Percentiles rank a stretch among this genome's conserved stretches.
These are phyloP conservation scores for Nephrotoma guestfalica DNA, from an alignment of 2,888 invertebrate species.

Conservation along the genomic window DNA sequence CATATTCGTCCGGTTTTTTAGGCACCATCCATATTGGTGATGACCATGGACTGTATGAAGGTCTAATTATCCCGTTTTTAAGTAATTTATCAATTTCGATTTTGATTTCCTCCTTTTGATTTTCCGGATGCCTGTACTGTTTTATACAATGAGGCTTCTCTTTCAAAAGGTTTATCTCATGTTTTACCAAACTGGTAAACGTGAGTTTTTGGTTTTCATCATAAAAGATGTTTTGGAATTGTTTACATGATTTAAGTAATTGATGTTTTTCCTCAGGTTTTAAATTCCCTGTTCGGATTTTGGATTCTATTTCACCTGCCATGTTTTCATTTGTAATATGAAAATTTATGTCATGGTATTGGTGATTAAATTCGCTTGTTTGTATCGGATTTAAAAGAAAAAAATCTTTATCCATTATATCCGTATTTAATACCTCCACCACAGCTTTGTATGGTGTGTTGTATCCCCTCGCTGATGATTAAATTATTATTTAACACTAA, in stretches of 20 bases:
- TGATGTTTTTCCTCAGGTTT: neutral
- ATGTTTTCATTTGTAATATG: neutral
- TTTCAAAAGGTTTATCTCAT: neutral
- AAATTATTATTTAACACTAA: neutral
- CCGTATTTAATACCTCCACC: neutral
- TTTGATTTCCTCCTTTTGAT: neutral
- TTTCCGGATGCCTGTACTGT: neutral
- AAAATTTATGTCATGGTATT: neutral
- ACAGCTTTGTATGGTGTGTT: neutral
- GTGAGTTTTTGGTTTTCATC: neutral
- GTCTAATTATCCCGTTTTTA: neutral
- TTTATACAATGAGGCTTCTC: neutral
- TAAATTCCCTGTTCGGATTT: neutral
- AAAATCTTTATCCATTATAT: neutral
- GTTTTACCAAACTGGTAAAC: neutral
- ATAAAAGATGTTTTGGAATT: neutral
- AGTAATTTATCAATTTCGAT: neutral
- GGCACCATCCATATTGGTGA: slow-evolving; percentile 11
- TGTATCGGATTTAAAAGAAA: neutral
- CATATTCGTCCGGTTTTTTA: slow-evolving; percentile 15
- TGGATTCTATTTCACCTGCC: neutral
- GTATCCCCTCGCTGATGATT: neutral
- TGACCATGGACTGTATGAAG: slow-evolving; percentile 12
- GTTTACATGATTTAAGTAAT: neutral
- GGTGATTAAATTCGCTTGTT: neutral